phyloP scores from a whole-genome alignment of 2,113 vertebrate genomes.

The Oostethus manadensis region DNA sequence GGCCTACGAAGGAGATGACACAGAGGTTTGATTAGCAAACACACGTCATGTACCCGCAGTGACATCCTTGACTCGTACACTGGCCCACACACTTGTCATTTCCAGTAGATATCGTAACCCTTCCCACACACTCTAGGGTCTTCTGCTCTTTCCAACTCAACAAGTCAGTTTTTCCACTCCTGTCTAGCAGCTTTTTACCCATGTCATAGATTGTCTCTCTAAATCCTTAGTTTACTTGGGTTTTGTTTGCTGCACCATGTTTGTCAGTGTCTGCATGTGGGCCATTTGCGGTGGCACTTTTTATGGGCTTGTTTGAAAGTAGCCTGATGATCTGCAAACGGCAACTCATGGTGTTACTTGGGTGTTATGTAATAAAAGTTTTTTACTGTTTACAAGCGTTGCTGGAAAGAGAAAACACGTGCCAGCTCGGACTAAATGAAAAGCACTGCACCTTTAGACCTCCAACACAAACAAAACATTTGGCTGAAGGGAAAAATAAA shows the following conservation, averaged over 20 bases:
- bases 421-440: background rate
- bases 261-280: constrained; percentile 46
- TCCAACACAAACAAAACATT: background rate
- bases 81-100: constrained; percentile 1
- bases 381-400: background rate
- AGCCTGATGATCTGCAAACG: constrained; percentile 4
- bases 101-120: constrained; percentile 7
- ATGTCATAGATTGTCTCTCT: constrained; percentile 39
- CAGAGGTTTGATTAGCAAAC: constrained; percentile 73
- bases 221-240: constrained; percentile 38
- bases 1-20: constrained; percentile 86
- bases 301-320: too few species aligned
- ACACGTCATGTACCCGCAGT: background rate
- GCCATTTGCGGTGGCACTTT: too few species aligned
- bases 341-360: background rate
- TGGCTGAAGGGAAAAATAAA: too few species aligned
- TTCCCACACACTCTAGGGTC: constrained; percentile 5
- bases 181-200: constrained; percentile 3
- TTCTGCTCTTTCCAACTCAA: constrained; percentile 8
- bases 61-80: background rate
- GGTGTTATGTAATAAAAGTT: background rate
- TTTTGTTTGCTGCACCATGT: constrained; percentile 17
- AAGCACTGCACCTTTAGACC: background rate
- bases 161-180: constrained; percentile 36
- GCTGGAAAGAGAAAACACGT: background rate